A percentile compares a stretch with the other conserved stretches of the same genome.
These are phyloP conservation scores for Delia radicum DNA, from an alignment of 1,140 invertebrate genomes.

Conservation along the genomic window DNA sequence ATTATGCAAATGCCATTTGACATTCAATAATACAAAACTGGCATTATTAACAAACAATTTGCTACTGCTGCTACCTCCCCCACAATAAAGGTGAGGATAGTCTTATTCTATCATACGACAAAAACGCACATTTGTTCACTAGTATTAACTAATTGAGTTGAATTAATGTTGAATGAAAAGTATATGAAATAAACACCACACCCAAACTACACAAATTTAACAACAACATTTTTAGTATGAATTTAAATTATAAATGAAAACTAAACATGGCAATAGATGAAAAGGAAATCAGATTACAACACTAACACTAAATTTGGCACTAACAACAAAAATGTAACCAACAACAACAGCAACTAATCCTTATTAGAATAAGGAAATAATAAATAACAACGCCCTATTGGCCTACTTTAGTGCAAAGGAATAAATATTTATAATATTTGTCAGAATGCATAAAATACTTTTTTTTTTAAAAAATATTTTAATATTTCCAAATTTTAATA, in stretches of 20 bases:
- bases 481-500: too few relatives aligned
- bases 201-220: conserved; percentile 5
- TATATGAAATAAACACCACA: not conserved
- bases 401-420: not conserved
- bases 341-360: not conserved
- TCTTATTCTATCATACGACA: not conserved
- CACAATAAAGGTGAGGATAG: not conserved
- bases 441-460: too few relatives aligned
- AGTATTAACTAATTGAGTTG: not conserved
- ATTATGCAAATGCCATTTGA: too few relatives aligned
- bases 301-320: not conserved
- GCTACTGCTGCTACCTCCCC: too few relatives aligned
- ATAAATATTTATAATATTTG: too few relatives aligned
- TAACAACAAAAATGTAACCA: not conserved
- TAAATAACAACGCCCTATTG: not conserved
- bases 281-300: not conserved
- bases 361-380: not conserved
- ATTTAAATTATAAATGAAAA: conserved; percentile 1
- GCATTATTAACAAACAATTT: not conserved
- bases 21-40: too few relatives aligned
- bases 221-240: not conserved
- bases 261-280: not conserved
- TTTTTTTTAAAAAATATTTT: too few relatives aligned
- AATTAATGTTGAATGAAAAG: not conserved
- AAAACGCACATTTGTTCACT: conserved; percentile 5